Base-by-base conservation (phyloP, 2,888 invertebrate species). In the Trachelus iudaicus region DNA sequence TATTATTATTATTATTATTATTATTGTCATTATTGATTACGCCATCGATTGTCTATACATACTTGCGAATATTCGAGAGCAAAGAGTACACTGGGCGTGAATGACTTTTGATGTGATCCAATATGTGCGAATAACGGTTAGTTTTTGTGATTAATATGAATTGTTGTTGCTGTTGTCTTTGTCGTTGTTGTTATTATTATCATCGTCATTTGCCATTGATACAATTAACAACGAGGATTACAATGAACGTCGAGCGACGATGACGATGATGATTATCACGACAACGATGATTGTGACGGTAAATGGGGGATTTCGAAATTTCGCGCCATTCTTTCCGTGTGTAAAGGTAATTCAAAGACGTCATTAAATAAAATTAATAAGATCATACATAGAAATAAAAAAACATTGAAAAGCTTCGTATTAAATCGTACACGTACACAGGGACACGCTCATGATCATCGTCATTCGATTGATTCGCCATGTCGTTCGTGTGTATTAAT, bases 11-110 rank as follows among this genome's bases (percentile, higher is more conserved):
- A 37, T 31, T 69, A 23, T 31, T 33, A 12, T 69, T 69, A 69
- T 69, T n/a, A 33, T 40, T 69, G 30, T 69, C 6, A 69, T 69
- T 69, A 69, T 69, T 69, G 69, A 69, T 69, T 31, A 40, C 40
- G 40, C 40, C 15, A 40, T 40, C 40, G 40, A 40, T 40, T 40
- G 40, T 40, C 40, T 40, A 40, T 15, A 40, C 40, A 40, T 40
- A 40, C 40, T 40, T 40, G 40, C 40, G 40, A 40, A 40, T 40
- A 40, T 40, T 40, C 30, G 82, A 82, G 82, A 81, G 83, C 81
- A 79, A 78, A 79, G 83, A 84, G 75, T 82, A 83, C 73, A 78
- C 82, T 78, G 71, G 78, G 82, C 81, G 76, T 80, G 82, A 83
- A 82, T 81, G 81, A 77, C 71, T 81, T 82, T 37, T 75, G 77